Percentiles rank a stretch among this genome's conserved stretches.
Evolutionary conservation across 2,888 invertebrate genomes (phyloP).

Genomic region (Tortricodes alternella): DNA sequence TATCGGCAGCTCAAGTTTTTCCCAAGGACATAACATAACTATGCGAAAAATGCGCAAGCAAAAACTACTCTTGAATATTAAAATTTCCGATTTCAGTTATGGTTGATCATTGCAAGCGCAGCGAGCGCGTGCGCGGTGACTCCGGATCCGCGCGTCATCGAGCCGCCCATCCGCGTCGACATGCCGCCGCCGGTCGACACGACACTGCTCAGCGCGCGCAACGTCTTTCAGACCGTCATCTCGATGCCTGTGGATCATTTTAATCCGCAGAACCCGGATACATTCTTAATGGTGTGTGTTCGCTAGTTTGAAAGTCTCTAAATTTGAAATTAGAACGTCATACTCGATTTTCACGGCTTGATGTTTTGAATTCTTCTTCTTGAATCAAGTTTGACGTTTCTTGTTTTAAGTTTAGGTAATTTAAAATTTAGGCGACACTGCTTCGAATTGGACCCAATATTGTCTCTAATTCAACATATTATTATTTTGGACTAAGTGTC

Average conservation of each 20-base stretch:
- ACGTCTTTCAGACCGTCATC: constrained; percentile 69
- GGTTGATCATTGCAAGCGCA: constrained; percentile 40
- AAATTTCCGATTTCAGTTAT: constrained; percentile 44
- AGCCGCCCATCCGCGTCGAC: constrained; percentile 60
- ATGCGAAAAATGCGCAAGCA: background rate
- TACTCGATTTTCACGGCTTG: too few relatives aligned
- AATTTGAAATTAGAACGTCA: too few relatives aligned
- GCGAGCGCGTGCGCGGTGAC: constrained; percentile 43
- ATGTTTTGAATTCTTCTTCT: background rate
- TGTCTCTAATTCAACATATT: too few relatives aligned
- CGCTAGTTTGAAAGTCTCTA: too few relatives aligned
- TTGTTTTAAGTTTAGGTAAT: too few relatives aligned
- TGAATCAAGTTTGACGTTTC: too few relatives aligned
- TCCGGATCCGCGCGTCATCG: constrained; percentile 38
- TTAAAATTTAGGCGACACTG: too few relatives aligned
- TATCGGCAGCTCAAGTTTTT: too few relatives aligned
- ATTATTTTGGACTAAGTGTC: too few relatives aligned
- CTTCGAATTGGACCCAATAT: too few relatives aligned
- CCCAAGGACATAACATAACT: too few relatives aligned
- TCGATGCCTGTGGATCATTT: constrained; percentile 83
- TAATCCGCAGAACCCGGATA: constrained; percentile 72
- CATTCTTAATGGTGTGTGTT: constrained; percentile 81
- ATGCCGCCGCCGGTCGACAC: constrained; percentile 68
- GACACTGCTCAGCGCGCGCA: constrained; percentile 39
- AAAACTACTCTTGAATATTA: background rate